These are phyloP conservation scores for Isotomurus palustris DNA, from an alignment of 2,888 invertebrate species.

Conservation along the genomic window DNA sequence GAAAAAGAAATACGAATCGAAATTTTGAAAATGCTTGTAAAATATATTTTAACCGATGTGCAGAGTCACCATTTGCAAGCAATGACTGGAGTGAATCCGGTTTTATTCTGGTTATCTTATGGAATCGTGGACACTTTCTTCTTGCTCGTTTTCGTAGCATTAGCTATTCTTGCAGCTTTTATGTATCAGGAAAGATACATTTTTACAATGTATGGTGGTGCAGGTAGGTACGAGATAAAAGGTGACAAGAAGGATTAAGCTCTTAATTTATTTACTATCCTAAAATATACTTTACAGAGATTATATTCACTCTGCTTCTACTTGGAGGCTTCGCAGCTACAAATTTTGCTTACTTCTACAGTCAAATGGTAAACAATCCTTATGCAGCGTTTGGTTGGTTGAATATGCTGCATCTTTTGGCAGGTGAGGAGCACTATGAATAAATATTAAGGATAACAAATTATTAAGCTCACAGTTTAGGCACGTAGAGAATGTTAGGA, in stretches of 20 bases:
- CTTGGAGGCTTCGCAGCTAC: slow-evolving; percentile 8
- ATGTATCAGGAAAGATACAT: slow-evolving; percentile 13
- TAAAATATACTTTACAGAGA: slow-evolving; percentile 7
- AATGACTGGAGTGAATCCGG: slow-evolving; percentile 19
- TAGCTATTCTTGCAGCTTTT: slow-evolving; percentile 9
- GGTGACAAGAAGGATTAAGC: too few relatives aligned
- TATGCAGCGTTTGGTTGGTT: slow-evolving; percentile 17
- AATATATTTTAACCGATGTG: not conserved
- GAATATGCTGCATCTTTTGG: slow-evolving; percentile 21
- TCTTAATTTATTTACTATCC: not conserved
- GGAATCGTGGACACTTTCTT: slow-evolving; percentile 14
- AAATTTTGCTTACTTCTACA: slow-evolving; percentile 18
- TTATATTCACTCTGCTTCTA: slow-evolving; percentile 13
- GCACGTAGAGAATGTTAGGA: too few relatives aligned
- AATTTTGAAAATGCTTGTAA: not conserved
- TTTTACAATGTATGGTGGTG: slow-evolving; percentile 17
- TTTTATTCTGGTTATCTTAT: slow-evolving; percentile 21
- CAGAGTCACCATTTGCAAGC: slow-evolving; percentile 23
- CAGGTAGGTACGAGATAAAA: too few relatives aligned
- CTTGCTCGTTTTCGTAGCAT: slow-evolving; percentile 1
- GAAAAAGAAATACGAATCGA: not conserved
- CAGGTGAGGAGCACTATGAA: too few relatives aligned
- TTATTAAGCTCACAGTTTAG: too few relatives aligned
- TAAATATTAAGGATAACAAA: too few relatives aligned
- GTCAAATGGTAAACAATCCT: slow-evolving; percentile 14